Base-by-base conservation (phyloP, 2,888 invertebrate species). In the Drosophila borealis region DNA sequence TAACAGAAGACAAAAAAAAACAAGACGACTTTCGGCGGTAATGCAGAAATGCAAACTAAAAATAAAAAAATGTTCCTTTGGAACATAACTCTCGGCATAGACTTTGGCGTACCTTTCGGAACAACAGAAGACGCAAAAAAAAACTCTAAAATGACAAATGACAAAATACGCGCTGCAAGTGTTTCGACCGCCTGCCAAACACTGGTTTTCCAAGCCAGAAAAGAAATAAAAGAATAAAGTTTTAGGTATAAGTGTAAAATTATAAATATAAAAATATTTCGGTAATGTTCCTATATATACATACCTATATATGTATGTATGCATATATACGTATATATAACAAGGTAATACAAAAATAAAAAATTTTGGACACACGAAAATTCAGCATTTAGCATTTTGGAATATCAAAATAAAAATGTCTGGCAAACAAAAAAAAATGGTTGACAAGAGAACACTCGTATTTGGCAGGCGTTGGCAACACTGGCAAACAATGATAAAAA, bases 221-320 rank as follows among this genome's bases (percentile, higher is more conserved):
- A 64, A 49, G 42, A 65, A 75, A 77, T 19, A 68, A 61, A 66
- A 62, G 68, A 76, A 66, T 61, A 51, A 55, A 78, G 74, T 77
- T 74, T 84, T 91, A 91, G 91, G 70, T 89, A 61, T 91, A 91
- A 91, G 89, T 90, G 89, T 90, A 90, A 90, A 91, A 89, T 88
- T 89, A 29, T 29, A 89, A 77, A 69, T 70, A 77, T 80, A 78
- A 88, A 78, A 44, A 80, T 81, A 90, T 92, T 91, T 91, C 91
- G 91, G 91, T 91, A 91, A 91, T 91, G 91, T 91, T 91, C 91
- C 91, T 91, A 91, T 89, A 90, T 89, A 70, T 72, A 67, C 67
- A 77, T 64, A 49, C 56, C 59, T 71, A 73, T 55, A 55, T 74
- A 65, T 69, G 51, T 72, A 66, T 66, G 33, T 67, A 44, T 56